Base-by-base conservation (phyloP, 2,797 vertebrate genomes). In the Pangasius larnaudii region DNA sequence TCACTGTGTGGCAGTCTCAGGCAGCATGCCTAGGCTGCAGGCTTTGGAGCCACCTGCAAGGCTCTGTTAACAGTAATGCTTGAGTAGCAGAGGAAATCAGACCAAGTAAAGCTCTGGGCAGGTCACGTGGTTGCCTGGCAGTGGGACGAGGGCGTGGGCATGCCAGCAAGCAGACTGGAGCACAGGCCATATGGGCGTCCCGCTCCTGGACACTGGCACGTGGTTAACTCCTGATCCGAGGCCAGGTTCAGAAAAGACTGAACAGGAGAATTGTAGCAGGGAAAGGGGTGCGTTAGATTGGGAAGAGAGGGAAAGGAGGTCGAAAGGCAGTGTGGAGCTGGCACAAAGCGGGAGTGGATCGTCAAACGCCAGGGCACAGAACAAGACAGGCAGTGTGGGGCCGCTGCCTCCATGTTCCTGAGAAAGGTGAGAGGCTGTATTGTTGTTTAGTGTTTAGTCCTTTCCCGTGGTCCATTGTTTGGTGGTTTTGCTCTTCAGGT, bases 371-470 rank as follows among this genome's bases (percentile, higher is more conserved):
- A 94, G 5, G 30, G 58, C 61, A 75, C 36, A 77, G 71, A 75
- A 74, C 2, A 10, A 42, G 56, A 75, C 51, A 8, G 56, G 59
- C 46, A 13, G 42, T 75, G 53, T 58, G 39, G 42, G 65, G 72
- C 71, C 13, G 53, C 65, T 51, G 24, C 82, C 65, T 84, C 22
- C 69, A 87, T 83, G 95, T 94, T 96, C 87, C 94, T 93, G 85
- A 86, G 90, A 46, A 94, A 95, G 95, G 95, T 95, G 93, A 95
- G 95, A 87, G 71, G 24, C 51, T 85, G 19, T 69, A 7, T 72
- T 71, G 69, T 8, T 71, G 63, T 30, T 39, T 65, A 33, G 24
- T 65, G 39, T 5, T 19, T 53, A 84, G 42, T 51, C 42, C 5
- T 69, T 69, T 24, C 53, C 7, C 13, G 11, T 69, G 63, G n/a